Percentiles rank a stretch among this genome's conserved stretches.
phyloP scores from a whole-genome alignment of 2,797 vertebrate genomes.

The Masticophis lateralis region DNA sequence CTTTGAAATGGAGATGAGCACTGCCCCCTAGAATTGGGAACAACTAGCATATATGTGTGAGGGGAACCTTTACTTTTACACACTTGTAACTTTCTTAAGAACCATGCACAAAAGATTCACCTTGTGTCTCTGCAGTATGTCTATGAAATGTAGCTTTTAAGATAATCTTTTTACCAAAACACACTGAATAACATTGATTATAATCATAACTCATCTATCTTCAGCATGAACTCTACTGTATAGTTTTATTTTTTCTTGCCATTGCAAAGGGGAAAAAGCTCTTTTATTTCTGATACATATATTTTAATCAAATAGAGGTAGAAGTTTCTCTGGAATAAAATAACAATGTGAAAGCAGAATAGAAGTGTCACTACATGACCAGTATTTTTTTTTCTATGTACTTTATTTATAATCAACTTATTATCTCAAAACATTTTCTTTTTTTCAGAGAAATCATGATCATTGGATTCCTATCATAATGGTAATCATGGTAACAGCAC shows the following conservation, averaged over 20 bases:
- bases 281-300: background rate
- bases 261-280: background rate
- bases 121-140: background rate
- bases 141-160: background rate
- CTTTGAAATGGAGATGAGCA: no score
- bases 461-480: conserved; percentile 64
- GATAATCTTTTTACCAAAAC: background rate
- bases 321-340: background rate
- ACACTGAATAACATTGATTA: background rate
- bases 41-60: no score
- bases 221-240: background rate
- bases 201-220: background rate
- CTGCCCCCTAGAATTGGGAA: no score
- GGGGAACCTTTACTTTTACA: no score
- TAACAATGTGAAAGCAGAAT: background rate
- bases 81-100: background rate
- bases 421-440: conserved; percentile 22
- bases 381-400: background rate
- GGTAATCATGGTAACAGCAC: conserved; percentile 50
- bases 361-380: background rate
- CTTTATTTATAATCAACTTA: background rate
- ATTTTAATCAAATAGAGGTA: background rate
- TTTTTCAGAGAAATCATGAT: conserved; percentile 54
- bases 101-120: background rate
- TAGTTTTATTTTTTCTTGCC: background rate